phyloP scores from a whole-genome alignment of 2,797 vertebrate genomes.

The Aeoliscus strigatus region DNA sequence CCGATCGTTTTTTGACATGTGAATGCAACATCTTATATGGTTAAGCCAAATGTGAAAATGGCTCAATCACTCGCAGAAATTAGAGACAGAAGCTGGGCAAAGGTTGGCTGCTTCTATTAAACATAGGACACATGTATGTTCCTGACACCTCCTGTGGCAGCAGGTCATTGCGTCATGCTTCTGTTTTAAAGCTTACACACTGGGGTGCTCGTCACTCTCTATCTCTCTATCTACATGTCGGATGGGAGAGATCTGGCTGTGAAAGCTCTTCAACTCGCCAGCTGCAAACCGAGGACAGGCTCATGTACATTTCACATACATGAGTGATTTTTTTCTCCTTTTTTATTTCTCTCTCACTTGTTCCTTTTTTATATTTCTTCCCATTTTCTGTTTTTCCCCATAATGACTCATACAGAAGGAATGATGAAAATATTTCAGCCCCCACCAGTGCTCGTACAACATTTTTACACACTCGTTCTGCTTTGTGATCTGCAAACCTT shows the following conservation, averaged over 20 bases:
- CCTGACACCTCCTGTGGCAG: constrained; percentile 21
- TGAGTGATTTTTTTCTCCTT: constrained; percentile 8
- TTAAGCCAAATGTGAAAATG: no score
- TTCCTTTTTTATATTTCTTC: neutral
- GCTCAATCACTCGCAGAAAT: no score
- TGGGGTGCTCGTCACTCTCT: constrained; percentile 28
- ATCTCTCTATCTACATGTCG: constrained; percentile 44
- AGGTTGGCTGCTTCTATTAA: neutral
- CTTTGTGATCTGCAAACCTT: neutral
- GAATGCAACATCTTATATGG: no score
- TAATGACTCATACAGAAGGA: constrained; percentile 13
- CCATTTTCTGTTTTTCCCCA: neutral
- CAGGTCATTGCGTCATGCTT: constrained; percentile 15
- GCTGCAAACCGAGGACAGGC: constrained; percentile 16
- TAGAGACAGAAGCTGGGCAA: no score
- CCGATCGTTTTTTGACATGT: no score
- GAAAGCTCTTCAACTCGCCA: constrained; percentile 25
- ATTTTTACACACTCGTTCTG: constrained; percentile 19
- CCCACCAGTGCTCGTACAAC: constrained; percentile 6
- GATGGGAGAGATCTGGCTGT: constrained; percentile 35
- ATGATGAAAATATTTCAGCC: constrained; percentile 13
- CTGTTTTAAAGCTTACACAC: constrained; percentile 47
- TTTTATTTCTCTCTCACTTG: constrained; percentile 7
- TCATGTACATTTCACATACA: constrained; percentile 23
- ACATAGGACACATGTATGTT: neutral